A percentile compares a stretch with the other conserved stretches of the same genome.
Conservation (phyloP, 2,888 invertebrate species). For the Caenorhabditis sp. region DNA sequence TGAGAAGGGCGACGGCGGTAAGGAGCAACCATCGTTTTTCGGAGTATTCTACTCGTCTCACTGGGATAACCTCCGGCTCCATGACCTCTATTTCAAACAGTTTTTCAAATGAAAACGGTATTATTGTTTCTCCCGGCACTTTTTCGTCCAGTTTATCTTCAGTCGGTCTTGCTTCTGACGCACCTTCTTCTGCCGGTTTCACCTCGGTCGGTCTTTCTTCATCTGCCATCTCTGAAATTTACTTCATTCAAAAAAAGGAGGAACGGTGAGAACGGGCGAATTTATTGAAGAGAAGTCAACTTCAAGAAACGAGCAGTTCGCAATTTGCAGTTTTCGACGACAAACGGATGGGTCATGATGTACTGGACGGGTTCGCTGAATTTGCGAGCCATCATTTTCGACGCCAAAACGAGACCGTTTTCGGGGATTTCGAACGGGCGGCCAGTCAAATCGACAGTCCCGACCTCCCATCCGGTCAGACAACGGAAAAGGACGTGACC, state of each 20-base stretch:
- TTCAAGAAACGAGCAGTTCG: slow-evolving; percentile 37
- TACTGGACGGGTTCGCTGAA: slow-evolving; percentile 35
- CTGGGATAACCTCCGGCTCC: no score
- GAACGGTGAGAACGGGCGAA: neutral
- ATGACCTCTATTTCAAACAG: no score
- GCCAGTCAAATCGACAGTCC: neutral
- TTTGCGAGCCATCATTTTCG: slow-evolving; percentile 51
- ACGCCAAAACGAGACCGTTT: slow-evolving; percentile 19
- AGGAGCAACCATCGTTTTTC: neutral
- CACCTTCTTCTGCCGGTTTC: neutral
- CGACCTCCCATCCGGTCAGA: slow-evolving; percentile 25
- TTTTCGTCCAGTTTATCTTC: no score
- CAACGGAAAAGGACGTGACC: slow-evolving; percentile 41
- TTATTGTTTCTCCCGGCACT: no score
- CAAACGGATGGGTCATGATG: slow-evolving; percentile 30
- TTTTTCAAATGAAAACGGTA: no score
- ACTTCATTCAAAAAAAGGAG: neutral
- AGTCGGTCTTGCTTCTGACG: neutral
- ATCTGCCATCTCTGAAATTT: neutral
- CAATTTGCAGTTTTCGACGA: slow-evolving; percentile 13
- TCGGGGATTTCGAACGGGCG: slow-evolving; percentile 12
- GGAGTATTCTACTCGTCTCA: no score
- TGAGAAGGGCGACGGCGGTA: neutral
- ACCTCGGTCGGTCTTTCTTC: neutral
- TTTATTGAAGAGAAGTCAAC: slow-evolving; percentile 6